phyloP scores from a whole-genome alignment of 2,113 vertebrate genomes.

The Corythoichthys haematopterus region DNA sequence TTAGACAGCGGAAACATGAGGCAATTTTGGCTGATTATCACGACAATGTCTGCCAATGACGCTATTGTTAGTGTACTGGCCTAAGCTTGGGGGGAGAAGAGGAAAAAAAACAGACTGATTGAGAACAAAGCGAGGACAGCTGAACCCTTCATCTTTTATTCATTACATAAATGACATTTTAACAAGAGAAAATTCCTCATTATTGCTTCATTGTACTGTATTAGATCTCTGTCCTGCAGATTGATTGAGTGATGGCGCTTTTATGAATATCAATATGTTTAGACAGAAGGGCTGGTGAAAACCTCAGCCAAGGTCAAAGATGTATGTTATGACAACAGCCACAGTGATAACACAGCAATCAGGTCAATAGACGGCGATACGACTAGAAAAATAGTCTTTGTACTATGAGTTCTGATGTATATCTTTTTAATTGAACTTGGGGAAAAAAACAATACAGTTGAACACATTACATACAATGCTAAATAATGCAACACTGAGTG shows the following conservation, averaged over 20 bases:
- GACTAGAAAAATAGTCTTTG: background rate
- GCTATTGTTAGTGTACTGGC: constrained; percentile 68
- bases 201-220: constrained; percentile 72
- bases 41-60: constrained; percentile 71
- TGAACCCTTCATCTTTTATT: constrained; percentile 72
- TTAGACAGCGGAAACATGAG: constrained; percentile 69
- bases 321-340: constrained; percentile 62
- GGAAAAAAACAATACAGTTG: background rate
- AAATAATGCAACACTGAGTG: background rate
- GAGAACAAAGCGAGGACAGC: constrained; percentile 69
- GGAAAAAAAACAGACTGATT: constrained; percentile 50
- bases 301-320: constrained; percentile 67
- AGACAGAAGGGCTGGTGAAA: constrained; percentile 52
- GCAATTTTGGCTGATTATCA: constrained; percentile 70
- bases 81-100: constrained; percentile 20
- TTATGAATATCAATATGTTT: constrained; percentile 72
- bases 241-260: constrained; percentile 68
- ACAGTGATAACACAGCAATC: constrained; percentile 26
- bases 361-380: constrained; percentile 30
- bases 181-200: constrained; percentile 74
- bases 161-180: constrained; percentile 74
- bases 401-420: background rate
- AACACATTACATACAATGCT: background rate
- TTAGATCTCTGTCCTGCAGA: constrained; percentile 67
- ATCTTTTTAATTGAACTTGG: background rate